phyloP scores from a whole-genome alignment of 2,113 vertebrate genomes.

The Saccopteryx leptura region DNA sequence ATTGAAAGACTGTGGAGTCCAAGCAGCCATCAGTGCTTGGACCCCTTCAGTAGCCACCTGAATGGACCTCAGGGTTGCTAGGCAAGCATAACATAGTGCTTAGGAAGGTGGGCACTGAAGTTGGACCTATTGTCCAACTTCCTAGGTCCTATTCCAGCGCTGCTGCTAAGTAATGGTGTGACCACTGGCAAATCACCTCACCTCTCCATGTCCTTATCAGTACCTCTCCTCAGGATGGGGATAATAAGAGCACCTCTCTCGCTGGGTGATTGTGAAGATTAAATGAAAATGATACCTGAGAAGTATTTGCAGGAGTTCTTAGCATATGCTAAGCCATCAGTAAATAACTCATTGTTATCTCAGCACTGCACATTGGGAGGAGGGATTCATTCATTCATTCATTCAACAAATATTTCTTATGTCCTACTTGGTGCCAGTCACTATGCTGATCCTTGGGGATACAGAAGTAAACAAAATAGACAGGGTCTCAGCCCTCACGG shows the following conservation, averaged over 20 bases:
- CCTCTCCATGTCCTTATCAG: background rate
- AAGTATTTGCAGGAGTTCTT: constrained; percentile 8
- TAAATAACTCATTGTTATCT: constrained; percentile 7
- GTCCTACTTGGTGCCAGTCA: background rate
- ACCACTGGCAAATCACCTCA: background rate
- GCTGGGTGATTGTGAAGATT: background rate
- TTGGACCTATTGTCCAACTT: too few species aligned
- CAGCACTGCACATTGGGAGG: background rate
- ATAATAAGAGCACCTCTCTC: background rate
- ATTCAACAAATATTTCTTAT: constrained; percentile 18
- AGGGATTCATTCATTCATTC: constrained; percentile 3
- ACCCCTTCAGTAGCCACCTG: background rate
- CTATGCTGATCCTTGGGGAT: background rate
- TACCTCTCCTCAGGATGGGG: background rate
- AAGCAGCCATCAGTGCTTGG: background rate
- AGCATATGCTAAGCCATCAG: background rate
- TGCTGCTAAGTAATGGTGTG: background rate
- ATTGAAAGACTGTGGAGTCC: background rate
- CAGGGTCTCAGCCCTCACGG: background rate
- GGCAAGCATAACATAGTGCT: background rate
- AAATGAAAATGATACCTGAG: background rate
- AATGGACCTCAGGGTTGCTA: background rate
- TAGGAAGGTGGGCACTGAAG: background rate
- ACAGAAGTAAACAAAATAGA: constrained; percentile 22
- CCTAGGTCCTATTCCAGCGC: background rate